Evolutionary conservation across 2,797 vertebrate genomes (phyloP).

Genomic region (Sarcophilus harrisii): DNA sequence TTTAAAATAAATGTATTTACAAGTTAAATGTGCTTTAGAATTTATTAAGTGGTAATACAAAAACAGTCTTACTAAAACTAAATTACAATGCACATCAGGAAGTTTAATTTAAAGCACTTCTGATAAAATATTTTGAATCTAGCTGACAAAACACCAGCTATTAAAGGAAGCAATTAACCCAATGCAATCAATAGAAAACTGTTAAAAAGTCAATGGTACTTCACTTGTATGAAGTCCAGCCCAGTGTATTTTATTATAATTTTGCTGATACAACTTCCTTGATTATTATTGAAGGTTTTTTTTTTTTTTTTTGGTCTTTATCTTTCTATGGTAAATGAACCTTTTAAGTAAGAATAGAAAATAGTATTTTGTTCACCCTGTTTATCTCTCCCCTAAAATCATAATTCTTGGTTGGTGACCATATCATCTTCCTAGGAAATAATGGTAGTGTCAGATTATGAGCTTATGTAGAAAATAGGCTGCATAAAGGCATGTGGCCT

Average conservation of each 20-base stretch:
- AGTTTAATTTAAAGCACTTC: constrained; percentile 67
- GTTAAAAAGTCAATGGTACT: constrained; percentile 58
- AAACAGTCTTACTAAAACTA: constrained; percentile 55
- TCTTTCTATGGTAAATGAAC: constrained; percentile 69
- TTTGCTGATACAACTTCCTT: constrained; percentile 43
- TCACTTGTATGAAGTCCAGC: constrained; percentile 43
- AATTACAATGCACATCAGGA: constrained; percentile 64
- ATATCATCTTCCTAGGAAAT: constrained; percentile 83
- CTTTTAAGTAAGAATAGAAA: constrained; percentile 45
- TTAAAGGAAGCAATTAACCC: constrained; percentile 71
- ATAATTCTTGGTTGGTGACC: constrained; percentile 81
- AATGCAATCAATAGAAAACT: constrained; percentile 53
- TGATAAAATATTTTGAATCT: constrained; percentile 66
- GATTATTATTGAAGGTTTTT: constrained; percentile 49
- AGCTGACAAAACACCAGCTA: constrained; percentile 59
- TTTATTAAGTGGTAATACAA: background rate
- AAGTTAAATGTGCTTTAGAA: background rate
- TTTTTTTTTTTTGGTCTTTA: background rate
- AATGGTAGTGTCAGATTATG: constrained; percentile 86
- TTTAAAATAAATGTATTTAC: constrained; percentile 14
- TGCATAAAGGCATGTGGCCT: constrained; percentile 70
- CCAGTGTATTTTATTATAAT: constrained; percentile 50
- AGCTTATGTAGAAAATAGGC: constrained; percentile 76
- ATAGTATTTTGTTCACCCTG: constrained; percentile 76
- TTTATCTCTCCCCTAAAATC: constrained; percentile 82